Percentiles rank a stretch among this genome's conserved stretches.
phyloP scores from a whole-genome alignment of 2,797 vertebrate species.

The Capromys pilorides region DNA sequence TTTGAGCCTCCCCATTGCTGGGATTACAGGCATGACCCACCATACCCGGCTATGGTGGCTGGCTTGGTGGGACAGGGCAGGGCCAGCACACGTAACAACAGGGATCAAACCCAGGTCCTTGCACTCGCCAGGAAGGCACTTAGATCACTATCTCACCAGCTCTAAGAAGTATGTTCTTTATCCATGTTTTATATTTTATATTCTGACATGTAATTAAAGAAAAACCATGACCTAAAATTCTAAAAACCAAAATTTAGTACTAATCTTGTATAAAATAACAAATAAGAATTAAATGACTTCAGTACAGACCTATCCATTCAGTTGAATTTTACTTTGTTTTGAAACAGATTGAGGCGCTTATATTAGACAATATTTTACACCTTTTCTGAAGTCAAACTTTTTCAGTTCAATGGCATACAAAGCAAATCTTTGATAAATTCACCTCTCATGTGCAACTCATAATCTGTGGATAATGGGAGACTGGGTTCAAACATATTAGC shows the following conservation, averaged over 20 bases:
- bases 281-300: background rate
- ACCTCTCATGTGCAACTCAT: background rate
- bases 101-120: too few relatives aligned
- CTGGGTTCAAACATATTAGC: background rate
- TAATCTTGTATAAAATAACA: background rate
- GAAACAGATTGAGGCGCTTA: background rate
- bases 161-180: background rate
- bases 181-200: background rate
- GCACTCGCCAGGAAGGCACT: too few relatives aligned
- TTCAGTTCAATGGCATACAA: background rate
- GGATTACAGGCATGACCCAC: too few relatives aligned
- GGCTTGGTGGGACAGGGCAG: too few relatives aligned
- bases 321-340: background rate
- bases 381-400: background rate
- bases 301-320: background rate
- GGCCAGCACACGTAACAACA: too few relatives aligned
- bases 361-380: background rate
- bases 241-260: background rate
- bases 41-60: too few relatives aligned
- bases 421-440: constrained; percentile 24
- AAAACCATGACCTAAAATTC: background rate
- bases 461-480: background rate
- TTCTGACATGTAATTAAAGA: background rate
- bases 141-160: too few relatives aligned
- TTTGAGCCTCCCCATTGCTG: too few relatives aligned